Base-by-base conservation (phyloP, 64 coral and sea anemone genomes). In the Montipora cactus region DNA sequence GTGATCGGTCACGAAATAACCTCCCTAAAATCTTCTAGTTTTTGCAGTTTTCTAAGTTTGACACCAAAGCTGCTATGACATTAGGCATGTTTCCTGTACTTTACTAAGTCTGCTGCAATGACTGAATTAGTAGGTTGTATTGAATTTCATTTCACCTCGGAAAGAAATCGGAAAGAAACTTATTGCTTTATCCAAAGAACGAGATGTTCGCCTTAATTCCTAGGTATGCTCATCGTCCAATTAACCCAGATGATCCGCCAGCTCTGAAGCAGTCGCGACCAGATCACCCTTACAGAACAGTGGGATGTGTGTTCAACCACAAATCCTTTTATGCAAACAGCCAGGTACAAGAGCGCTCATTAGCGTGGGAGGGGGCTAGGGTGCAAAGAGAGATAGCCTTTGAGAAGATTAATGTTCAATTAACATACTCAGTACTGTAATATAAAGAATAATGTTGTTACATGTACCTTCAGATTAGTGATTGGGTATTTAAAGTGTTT, bases 241-340 rank as follows among this genome's bases (percentile, higher is more conserved):
- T 99, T 5, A 92, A 96, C 58, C 98, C 98, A 12, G 98, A 99
- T 79, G 95, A 99, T 66, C 98, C 98, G 7, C 98, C 98, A 57
- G 79, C 93, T 19, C 21, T 94, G 59, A 99, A 99, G 25, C 83
- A 95, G 87, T 83, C 93, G 2, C 88, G 88, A 23, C 76, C 92
- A 49, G 88, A 94, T 2, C 92, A 99, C 66, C 95, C 98, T 7
- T 99, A 99, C 74, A 87, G 87, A 86, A 98, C 98, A 13, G 98
- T 99, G 16, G 98, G 98, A 10, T 99, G 95, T 92, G 92, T 99
- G 21, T 99, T 99, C 75, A 99, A 99, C 64, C 95, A 99, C 81
- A 59, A 85, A 22, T 87, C 92, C 3, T 99, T 96, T 62, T 96
- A 99, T 90, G 98, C 98, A 44, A 99, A 99, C 68, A 96, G 95